Base-by-base conservation (phyloP, 1,140 invertebrate genomes). In the Gryon sp. region DNA sequence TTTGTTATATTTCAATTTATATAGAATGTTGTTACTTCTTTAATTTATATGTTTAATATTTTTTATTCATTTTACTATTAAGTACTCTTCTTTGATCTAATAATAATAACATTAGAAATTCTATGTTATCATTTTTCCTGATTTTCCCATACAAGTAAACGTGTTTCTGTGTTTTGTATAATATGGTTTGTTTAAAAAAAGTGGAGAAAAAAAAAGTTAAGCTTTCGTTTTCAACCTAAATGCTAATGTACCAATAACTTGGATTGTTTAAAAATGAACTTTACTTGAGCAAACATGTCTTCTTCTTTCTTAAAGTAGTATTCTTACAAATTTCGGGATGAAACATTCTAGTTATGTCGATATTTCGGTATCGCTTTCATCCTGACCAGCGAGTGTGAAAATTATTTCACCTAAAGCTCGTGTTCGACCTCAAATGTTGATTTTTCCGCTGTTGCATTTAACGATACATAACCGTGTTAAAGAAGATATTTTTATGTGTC, bases 321-420 rank as follows among this genome's bases (percentile, higher is more conserved):
- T 60, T n/a, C 46, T 52, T 52, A 53, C 46, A 40, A 12, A 62
- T 63, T 46, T 70, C 5, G 45, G 28, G 45, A 36, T 32, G 66
- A 59, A 70, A 45, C 18, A 52, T 24, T 48, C 28, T 60, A 70
- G 19, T 18, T 57, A 30, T 22, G 2, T 20, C 16, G 65, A 69
- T 70, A 70, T 70, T 62, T 70, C 55, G 30, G 48, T 70, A 62
- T 70, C 55, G 53, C 66, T 70, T 70, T 70, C 55, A 70, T 70
- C 66, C 66, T 70, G 66, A 62, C 30, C 66, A 70, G 24, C 46
- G 46, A 60, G 66, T 60, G 53, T 70, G 53, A 70, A 70, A 70
- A 52, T 70, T 60, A 70, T 70, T n/a, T n/a, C 53, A 57, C 45
- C 46, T 70, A 70, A 70, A 66, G 60, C 34, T 38, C 36, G 26